Evolutionary conservation across 1,140 invertebrate genomes (phyloP).

Genomic region (Drosophila rhopaloa): DNA sequence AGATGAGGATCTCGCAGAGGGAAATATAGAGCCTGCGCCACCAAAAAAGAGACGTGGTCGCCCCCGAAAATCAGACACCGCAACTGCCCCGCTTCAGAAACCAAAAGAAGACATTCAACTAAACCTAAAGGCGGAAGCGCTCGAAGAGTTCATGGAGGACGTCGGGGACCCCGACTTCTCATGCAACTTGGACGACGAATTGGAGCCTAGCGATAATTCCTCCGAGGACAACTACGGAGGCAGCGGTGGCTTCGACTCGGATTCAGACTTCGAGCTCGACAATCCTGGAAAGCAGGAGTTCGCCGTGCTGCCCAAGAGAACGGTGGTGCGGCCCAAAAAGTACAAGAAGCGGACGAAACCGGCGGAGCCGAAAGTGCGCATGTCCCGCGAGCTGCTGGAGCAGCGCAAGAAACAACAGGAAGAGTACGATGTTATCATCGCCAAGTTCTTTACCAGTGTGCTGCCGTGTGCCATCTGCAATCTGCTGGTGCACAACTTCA

Average conservation of each 20-base stretch:
- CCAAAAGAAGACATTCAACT: conserved; percentile 16
- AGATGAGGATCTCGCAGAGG: not conserved
- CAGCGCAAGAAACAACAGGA: conserved; percentile 76
- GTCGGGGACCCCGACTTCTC: conserved; percentile 43
- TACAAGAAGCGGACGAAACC: conserved; percentile 76
- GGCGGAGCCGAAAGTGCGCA: conserved; percentile 68
- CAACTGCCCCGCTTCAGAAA: conserved; percentile 10
- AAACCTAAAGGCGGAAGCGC: conserved; percentile 47
- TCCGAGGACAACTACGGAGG: conserved; percentile 39
- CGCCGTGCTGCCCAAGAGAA: conserved; percentile 72
- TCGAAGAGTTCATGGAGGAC: conserved; percentile 47
- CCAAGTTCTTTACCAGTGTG: conserved; percentile 75
- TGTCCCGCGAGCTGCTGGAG: conserved; percentile 71
- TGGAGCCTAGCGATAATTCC: conserved; percentile 44
- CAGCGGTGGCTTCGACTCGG: conserved; percentile 45
- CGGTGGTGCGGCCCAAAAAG: conserved; percentile 73
- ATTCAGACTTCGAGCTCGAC: conserved; percentile 68
- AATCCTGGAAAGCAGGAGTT: conserved; percentile 48
- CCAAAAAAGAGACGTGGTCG: conserved; percentile 59
- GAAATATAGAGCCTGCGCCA: not conserved
- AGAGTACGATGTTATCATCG: conserved; percentile 77
- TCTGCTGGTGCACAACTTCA: conserved; percentile 78
- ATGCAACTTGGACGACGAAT: conserved; percentile 29
- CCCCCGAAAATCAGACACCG: conserved; percentile 50
- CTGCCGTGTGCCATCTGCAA: conserved; percentile 73